Conservation (phyloP, 2,888 invertebrate species). For the Euzetes globulus region DNA sequence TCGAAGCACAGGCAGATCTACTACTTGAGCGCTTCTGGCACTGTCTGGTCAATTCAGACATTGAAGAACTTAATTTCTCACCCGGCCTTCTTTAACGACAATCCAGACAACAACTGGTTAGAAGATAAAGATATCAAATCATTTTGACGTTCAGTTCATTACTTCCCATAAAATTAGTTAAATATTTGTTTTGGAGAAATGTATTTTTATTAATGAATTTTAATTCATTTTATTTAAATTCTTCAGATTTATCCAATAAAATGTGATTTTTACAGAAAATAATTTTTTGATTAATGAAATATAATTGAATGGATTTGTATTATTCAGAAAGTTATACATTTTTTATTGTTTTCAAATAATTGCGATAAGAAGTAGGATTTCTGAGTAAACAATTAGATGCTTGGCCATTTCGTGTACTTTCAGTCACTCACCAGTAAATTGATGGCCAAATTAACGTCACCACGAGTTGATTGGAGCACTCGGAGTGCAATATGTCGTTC, state of each 20-base stretch:
- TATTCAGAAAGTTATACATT: too few relatives aligned
- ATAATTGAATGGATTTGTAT: too few relatives aligned
- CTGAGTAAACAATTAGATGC: neutral
- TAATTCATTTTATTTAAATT: too few relatives aligned
- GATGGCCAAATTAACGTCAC: neutral
- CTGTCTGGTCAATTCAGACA: conserved; percentile 21
- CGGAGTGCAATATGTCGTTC: neutral
- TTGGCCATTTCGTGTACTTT: neutral
- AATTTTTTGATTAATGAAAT: neutral
- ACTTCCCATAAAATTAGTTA: too few relatives aligned
- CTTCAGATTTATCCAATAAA: too few relatives aligned
- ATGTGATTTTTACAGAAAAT: neutral
- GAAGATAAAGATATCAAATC: too few relatives aligned
- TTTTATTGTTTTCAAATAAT: too few relatives aligned
- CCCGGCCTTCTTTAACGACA: neutral
- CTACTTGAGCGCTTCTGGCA: neutral
- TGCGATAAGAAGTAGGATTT: too few relatives aligned
- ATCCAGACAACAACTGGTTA: too few relatives aligned
- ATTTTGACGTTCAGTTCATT: too few relatives aligned
- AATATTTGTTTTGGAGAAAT: too few relatives aligned
- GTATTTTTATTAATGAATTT: too few relatives aligned
- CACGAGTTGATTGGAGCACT: neutral
- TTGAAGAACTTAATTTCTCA: neutral
- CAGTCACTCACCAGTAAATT: neutral
- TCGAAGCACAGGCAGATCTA: neutral